Conservation (phyloP, 2,888 invertebrate genomes). For the Drosophila phalerata region DNA sequence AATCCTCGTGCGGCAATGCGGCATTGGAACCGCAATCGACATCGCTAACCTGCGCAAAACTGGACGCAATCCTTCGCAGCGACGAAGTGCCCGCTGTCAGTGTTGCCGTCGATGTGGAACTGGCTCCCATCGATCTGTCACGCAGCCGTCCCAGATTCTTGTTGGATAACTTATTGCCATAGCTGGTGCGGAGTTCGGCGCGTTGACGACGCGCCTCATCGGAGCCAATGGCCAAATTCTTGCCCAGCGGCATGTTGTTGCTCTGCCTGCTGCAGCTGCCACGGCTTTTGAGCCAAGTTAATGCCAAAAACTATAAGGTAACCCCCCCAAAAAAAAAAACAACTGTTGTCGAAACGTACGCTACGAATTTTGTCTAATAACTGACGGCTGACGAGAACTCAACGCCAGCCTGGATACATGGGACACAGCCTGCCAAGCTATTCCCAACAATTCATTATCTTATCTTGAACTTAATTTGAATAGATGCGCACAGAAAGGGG, state of each 20-base stretch:
- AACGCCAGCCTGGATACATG: slow-evolving; percentile 25
- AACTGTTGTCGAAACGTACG: slow-evolving; percentile 31
- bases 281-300: neutral
- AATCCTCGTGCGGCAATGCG: slow-evolving; percentile 58
- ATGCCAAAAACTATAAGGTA: neutral
- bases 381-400: slow-evolving; percentile 4
- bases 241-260: slow-evolving; percentile 37
- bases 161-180: slow-evolving; percentile 62
- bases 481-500: too few species aligned
- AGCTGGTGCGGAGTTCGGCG: slow-evolving; percentile 57
- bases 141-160: slow-evolving; percentile 50
- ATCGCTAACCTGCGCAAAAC: slow-evolving; percentile 61
- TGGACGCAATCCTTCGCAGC: slow-evolving; percentile 65
- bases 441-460: neutral
- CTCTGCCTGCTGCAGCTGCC: neutral
- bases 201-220: slow-evolving; percentile 61
- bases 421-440: slow-evolving; percentile 2
- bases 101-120: neutral
- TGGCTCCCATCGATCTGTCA: neutral
- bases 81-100: slow-evolving; percentile 20
- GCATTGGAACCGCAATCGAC: slow-evolving; percentile 38
- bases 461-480: too few species aligned
- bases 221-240: slow-evolving; percentile 17
- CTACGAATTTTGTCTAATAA: slow-evolving; percentile 41
- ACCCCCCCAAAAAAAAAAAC: slow-evolving; percentile 5